Evolutionary conservation across 1,140 invertebrate species (phyloP).

Genomic region (Pantala flavescens): DNA sequence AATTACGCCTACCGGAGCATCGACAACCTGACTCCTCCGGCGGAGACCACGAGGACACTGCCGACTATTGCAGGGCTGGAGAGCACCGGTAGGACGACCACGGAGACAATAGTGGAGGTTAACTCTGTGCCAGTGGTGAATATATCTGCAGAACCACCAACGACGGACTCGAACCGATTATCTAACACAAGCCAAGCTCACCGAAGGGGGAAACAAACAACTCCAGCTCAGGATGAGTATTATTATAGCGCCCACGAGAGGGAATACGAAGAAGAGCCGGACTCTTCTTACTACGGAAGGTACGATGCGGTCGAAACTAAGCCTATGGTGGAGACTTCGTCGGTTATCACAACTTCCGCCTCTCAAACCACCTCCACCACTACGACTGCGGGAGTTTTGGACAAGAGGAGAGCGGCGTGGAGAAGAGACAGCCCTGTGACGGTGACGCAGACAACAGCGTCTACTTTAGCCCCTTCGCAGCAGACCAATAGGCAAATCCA

Average conservation of each 20-base stretch:
- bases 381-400: constrained; percentile 23
- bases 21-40: constrained; percentile 40
- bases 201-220: constrained; percentile 18
- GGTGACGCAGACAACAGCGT: constrained; percentile 29
- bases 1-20: constrained; percentile 57
- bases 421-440: constrained; percentile 32
- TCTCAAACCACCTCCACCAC: constrained; percentile 24
- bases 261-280: neutral
- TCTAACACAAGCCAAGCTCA: constrained; percentile 14
- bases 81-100: neutral
- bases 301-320: constrained; percentile 20
- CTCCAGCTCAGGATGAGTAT: neutral
- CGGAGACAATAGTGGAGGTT: neutral
- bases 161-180: constrained; percentile 17
- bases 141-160: neutral
- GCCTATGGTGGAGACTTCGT: constrained; percentile 15
- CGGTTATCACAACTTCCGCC: constrained; percentile 28
- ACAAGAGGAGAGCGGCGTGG: constrained; percentile 21
- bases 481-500: constrained; percentile 33
- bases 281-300: neutral
- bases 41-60: neutral
- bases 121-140: neutral
- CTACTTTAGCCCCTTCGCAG: constrained; percentile 30
- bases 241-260: neutral
- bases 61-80: neutral